phyloP scores from a whole-genome alignment of 1,140 invertebrate genomes.

The Sitobion miscanthi region DNA sequence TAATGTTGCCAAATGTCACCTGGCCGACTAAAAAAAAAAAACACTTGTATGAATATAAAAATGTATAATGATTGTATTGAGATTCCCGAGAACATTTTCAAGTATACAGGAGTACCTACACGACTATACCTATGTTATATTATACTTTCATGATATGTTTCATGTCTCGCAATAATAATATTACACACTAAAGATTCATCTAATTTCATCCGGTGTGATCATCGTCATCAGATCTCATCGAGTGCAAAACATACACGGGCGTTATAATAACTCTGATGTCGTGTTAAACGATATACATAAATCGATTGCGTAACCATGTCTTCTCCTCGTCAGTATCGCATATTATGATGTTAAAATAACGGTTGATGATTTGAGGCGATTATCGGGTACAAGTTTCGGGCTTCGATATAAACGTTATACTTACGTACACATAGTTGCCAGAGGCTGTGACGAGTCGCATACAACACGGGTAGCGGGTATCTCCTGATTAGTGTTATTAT shows the following conservation, averaged over 20 bases:
- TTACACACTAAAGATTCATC: neutral
- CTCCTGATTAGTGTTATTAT: constrained; percentile 10
- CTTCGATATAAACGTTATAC: neutral
- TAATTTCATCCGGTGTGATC: neutral
- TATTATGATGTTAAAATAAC: neutral
- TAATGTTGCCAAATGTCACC: neutral
- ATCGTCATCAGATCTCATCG: neutral
- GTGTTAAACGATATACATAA: neutral
- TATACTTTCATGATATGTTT: neutral
- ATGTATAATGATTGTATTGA: neutral
- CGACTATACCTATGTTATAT: too few relatives aligned
- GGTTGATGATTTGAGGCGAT: neutral
- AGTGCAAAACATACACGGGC: neutral
- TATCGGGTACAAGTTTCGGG: neutral
- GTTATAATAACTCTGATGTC: neutral
- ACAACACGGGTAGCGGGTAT: neutral
- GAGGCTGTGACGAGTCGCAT: neutral
- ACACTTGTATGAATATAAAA: neutral
- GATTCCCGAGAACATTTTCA: neutral
- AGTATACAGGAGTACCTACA: neutral
- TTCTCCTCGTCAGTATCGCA: neutral
- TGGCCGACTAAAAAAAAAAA: neutral
- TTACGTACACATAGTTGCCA: too few relatives aligned
- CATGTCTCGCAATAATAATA: neutral
- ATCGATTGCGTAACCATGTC: neutral